phyloP scores from a whole-genome alignment of 2,888 invertebrate species.

The Copidosoma aretas region DNA sequence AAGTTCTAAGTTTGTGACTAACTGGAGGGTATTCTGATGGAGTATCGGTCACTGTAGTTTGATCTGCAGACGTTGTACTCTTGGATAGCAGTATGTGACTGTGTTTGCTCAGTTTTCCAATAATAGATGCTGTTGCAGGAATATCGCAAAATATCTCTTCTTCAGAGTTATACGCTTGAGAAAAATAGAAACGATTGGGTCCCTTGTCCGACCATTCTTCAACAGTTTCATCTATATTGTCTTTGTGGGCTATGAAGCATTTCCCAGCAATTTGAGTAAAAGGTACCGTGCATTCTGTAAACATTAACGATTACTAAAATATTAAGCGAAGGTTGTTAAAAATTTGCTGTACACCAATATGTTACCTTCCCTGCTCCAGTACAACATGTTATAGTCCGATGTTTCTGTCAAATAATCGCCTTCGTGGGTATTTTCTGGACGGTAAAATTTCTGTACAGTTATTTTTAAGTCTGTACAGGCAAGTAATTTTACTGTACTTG shows the following conservation, averaged over 20 bases:
- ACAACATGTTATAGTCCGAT: slow-evolving; percentile 76
- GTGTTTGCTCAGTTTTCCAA: slow-evolving; percentile 71
- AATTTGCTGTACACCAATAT: neutral
- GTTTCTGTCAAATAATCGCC: slow-evolving; percentile 66
- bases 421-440: slow-evolving; percentile 78
- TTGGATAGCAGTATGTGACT: slow-evolving; percentile 73
- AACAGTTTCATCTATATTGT: slow-evolving; percentile 66
- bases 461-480: slow-evolving; percentile 70
- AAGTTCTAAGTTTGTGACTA: slow-evolving; percentile 67
- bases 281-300: slow-evolving; percentile 64
- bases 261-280: slow-evolving; percentile 73
- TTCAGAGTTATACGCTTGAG: slow-evolving; percentile 70
- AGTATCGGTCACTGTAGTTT: slow-evolving; percentile 49
- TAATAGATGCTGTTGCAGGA: slow-evolving; percentile 66
- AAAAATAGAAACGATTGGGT: slow-evolving; percentile 77
- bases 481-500: slow-evolving; percentile 65
- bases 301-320: slow-evolving; percentile 13
- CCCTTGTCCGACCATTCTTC: slow-evolving; percentile 71
- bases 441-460: slow-evolving; percentile 73
- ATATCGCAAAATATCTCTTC: slow-evolving; percentile 69
- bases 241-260: slow-evolving; percentile 73
- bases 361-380: slow-evolving; percentile 78
- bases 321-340: neutral
- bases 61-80: slow-evolving; percentile 56
- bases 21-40: slow-evolving; percentile 58